phyloP scores from a whole-genome alignment of 2,888 invertebrate species.

The Hecatera dysodea region DNA sequence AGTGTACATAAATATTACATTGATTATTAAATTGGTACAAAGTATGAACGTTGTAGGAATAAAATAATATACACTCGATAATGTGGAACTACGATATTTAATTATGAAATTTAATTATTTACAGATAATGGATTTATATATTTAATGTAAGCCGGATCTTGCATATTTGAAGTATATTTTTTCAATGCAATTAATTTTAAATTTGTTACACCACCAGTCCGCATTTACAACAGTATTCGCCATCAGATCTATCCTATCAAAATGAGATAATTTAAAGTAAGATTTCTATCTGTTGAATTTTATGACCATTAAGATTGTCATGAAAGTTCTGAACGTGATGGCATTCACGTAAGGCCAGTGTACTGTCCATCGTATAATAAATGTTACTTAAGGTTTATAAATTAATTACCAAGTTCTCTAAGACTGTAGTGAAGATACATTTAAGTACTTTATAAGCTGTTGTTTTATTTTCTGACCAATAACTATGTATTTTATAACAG shows the following conservation, averaged over 20 bases:
- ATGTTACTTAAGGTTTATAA: conserved; percentile 68
- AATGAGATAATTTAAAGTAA: conserved; percentile 61
- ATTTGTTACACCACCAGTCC: conserved; percentile 81
- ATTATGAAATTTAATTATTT: conserved; percentile 57
- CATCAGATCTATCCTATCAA: conserved; percentile 63
- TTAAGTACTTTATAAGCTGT: conserved; percentile 79
- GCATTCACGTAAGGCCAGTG: conserved; percentile 64
- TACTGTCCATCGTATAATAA: conserved; percentile 67
- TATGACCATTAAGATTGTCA: conserved; percentile 57
- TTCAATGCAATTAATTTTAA: conserved; percentile 77
- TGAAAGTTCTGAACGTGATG: conserved; percentile 56
- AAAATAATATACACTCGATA: conserved; percentile 56
- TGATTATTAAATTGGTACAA: conserved; percentile 67
- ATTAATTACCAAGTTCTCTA: conserved; percentile 76
- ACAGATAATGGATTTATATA: conserved; percentile 58
- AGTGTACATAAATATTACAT: conserved; percentile 77
- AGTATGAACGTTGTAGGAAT: conserved; percentile 59
- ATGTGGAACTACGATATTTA: conserved; percentile 73
- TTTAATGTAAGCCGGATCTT: conserved; percentile 83
- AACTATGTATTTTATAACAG: conserved; percentile 82
- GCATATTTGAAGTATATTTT: conserved; percentile 75
- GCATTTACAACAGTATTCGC: conserved; percentile 80
- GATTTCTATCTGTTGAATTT: conserved; percentile 57
- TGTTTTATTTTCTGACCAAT: conserved; percentile 89
- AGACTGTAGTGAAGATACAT: conserved; percentile 84